Conservation (phyloP, 1,140 invertebrate species). For the Brachionus angularis region DNA sequence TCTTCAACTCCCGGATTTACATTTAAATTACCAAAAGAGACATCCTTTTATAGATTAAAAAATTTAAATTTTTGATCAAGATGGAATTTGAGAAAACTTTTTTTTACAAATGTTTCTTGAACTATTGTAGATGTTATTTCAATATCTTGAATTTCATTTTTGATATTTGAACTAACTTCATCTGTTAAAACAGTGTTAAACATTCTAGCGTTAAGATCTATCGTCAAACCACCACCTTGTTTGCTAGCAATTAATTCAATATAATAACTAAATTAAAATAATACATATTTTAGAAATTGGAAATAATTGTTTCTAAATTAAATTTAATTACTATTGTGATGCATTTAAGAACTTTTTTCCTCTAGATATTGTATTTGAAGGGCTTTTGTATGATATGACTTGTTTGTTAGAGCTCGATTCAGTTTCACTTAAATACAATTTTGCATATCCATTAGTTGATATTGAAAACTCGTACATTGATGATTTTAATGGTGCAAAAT, state of each 20-base stretch:
- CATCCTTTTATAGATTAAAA: background rate
- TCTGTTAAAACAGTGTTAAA: slow-evolving; percentile 14
- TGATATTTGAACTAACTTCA: background rate
- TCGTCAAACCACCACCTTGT: background rate
- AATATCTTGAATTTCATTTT: slow-evolving; percentile 38
- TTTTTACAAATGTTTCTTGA: slow-evolving; percentile 2
- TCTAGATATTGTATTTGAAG: background rate
- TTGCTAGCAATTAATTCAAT: slow-evolving; percentile 14
- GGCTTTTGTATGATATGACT: background rate
- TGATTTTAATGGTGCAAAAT: slow-evolving; percentile 4
- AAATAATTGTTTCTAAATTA: background rate
- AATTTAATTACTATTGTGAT: background rate
- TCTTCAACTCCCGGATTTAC: background rate
- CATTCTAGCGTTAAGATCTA: slow-evolving; percentile 2
- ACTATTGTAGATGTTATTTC: background rate
- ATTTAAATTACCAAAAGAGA: background rate
- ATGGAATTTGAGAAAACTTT: background rate
- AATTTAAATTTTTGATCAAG: background rate
- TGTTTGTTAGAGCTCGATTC: background rate
- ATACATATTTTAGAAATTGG: background rate
- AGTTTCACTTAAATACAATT: background rate
- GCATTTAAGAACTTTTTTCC: background rate
- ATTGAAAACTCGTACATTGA: slow-evolving; percentile 10
- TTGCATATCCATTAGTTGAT: slow-evolving; percentile 8
- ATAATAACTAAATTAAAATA: slow-evolving; percentile 25